Evolutionary conservation across 1,140 invertebrate species (phyloP).

Genomic region (Drosophila pachea): DNA sequence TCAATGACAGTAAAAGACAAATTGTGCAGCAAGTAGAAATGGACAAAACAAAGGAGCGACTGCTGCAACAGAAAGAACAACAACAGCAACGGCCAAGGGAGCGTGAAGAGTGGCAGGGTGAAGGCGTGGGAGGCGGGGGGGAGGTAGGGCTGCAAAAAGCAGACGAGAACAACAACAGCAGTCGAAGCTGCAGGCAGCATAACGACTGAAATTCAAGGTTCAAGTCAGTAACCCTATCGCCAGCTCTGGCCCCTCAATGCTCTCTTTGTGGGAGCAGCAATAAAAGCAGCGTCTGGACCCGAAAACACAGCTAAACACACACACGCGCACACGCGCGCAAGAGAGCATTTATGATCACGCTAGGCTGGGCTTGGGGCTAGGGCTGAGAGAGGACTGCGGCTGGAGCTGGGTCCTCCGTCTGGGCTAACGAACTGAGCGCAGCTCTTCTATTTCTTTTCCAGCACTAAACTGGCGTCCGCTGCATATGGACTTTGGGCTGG

Average conservation of each 20-base stretch:
- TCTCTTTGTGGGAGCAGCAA: slow-evolving; percentile 50
- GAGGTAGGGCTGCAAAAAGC: too few species aligned
- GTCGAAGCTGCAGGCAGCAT: slow-evolving; percentile 51
- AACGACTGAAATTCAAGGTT: slow-evolving; percentile 75
- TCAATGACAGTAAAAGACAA: slow-evolving; percentile 76
- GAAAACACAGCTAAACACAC: slow-evolving; percentile 50
- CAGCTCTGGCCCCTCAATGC: slow-evolving; percentile 49
- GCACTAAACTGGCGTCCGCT: slow-evolving; percentile 69
- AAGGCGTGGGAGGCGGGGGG: too few species aligned
- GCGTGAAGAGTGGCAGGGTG: too few species aligned
- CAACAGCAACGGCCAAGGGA: slow-evolving; percentile 14
- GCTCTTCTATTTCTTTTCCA: slow-evolving; percentile 43
- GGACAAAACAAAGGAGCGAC: slow-evolving; percentile 62
- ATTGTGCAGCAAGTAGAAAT: slow-evolving; percentile 67
- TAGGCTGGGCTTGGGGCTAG: neutral
- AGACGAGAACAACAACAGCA: slow-evolving; percentile 27
- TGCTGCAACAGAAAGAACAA: slow-evolving; percentile 47
- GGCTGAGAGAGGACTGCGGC: neutral
- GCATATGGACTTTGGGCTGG: slow-evolving; percentile 55
- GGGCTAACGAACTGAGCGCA: slow-evolving; percentile 57
- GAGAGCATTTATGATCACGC: slow-evolving; percentile 17
- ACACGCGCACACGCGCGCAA: slow-evolving; percentile 1
- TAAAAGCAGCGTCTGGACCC: slow-evolving; percentile 62
- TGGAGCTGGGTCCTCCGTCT: slow-evolving; percentile 18
- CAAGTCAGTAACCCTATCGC: slow-evolving; percentile 72